A percentile compares a stretch with the other conserved stretches of the same genome.
Conservation (phyloP, 1,140 invertebrate species). For the Drosophila bocki region DNA sequence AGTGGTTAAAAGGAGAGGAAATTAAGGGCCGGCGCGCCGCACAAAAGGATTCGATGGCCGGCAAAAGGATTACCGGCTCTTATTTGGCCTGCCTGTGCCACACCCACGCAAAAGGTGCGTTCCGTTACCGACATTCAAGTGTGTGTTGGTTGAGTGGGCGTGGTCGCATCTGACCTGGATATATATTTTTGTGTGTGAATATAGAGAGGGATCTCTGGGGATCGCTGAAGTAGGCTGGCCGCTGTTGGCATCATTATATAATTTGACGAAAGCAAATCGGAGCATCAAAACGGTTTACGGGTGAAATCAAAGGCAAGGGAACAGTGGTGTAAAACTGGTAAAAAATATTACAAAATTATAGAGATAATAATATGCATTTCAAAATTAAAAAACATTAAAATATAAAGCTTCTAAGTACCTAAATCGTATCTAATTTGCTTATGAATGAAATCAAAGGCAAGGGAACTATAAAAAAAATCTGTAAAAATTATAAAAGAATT, state of each 20-base stretch:
- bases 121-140: conserved; percentile 4
- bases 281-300: conserved; percentile 33
- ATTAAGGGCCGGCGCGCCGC: conserved; percentile 15
- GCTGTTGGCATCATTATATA: conserved; percentile 75
- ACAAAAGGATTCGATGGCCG: conserved; percentile 49
- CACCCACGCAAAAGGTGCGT: conserved; percentile 67
- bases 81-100: conserved; percentile 67
- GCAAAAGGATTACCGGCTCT: conserved; percentile 71
- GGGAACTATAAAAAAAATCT: conserved; percentile 10
- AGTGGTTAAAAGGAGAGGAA: conserved; percentile 52
- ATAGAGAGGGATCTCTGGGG: conserved; percentile 10
- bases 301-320: conserved; percentile 34
- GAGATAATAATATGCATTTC: neutral
- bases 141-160: conserved; percentile 31
- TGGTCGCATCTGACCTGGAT: conserved; percentile 45
- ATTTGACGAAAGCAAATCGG: conserved; percentile 70
- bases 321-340: conserved; percentile 6
- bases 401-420: too few species aligned
- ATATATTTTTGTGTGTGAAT: neutral
- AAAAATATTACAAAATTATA: neutral
- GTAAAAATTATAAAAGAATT: neutral
- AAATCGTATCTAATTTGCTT: too few species aligned
- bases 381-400: too few species aligned
- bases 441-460: conserved; percentile 46
- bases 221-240: conserved; percentile 54